Evolutionary conservation across 2,797 vertebrate species (phyloP).

Genomic region (Craterocephalus amniculus): DNA sequence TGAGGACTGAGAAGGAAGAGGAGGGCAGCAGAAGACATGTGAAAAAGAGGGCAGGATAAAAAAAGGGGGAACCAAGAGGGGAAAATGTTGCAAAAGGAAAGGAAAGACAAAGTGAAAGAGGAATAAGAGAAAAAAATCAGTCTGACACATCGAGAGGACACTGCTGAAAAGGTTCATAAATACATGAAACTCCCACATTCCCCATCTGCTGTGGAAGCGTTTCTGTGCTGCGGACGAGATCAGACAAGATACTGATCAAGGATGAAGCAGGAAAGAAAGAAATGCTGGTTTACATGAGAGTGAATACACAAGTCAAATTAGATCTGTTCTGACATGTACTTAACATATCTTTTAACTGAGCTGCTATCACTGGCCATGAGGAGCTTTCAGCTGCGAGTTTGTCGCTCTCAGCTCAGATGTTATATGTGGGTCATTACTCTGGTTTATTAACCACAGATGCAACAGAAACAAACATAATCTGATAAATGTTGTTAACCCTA

Average conservation of each 20-base stretch:
- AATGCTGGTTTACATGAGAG: neutral
- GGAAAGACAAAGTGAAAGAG: slow-evolving; percentile 38
- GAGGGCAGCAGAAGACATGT: slow-evolving; percentile 25
- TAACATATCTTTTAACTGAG: neutral
- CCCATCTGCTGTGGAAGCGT: slow-evolving; percentile 69
- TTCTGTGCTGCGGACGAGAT: slow-evolving; percentile 52
- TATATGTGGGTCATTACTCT: neutral
- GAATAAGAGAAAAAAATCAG: slow-evolving; percentile 36
- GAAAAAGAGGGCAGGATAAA: slow-evolving; percentile 38
- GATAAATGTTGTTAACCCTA: neutral
- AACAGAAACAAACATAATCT: slow-evolving; percentile 6
- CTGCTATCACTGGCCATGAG: neutral
- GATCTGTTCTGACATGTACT: neutral
- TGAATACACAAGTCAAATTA: neutral
- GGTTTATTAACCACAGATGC: neutral
- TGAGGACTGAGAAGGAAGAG: slow-evolving; percentile 29
- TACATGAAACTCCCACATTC: slow-evolving; percentile 70
- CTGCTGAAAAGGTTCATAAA: slow-evolving; percentile 58
- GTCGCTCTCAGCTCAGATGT: neutral
- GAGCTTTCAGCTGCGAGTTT: neutral
- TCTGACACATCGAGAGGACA: slow-evolving; percentile 29
- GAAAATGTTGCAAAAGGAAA: slow-evolving; percentile 35
- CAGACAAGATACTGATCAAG: slow-evolving; percentile 31
- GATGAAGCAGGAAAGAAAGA: slow-evolving; percentile 1
- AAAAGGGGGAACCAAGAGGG: neutral